Conservation (phyloP, 2,888 invertebrate species). For the Apodemia hepburni region DNA sequence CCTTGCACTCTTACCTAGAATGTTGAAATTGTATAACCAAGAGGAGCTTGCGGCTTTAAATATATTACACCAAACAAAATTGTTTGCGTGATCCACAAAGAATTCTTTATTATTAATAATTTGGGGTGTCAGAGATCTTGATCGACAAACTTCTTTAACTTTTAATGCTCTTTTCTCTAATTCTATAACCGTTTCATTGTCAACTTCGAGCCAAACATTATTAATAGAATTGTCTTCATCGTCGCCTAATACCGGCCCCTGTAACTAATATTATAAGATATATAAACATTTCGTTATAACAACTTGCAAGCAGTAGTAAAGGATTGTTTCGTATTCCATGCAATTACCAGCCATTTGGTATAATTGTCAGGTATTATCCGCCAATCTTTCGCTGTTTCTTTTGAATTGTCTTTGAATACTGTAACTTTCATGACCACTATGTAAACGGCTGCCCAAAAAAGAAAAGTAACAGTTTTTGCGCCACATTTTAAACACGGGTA, state of each 20-base stretch:
- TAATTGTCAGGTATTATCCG: conserved; percentile 67
- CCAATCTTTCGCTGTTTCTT: conserved; percentile 57
- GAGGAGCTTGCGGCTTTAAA: conserved; percentile 90
- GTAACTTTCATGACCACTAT: conserved; percentile 73
- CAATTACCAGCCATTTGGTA: conserved; percentile 64
- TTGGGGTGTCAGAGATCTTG: conserved; percentile 47
- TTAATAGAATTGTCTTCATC: conserved; percentile 46
- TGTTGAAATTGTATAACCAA: conserved; percentile 89
- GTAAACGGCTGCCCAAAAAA: conserved; percentile 70
- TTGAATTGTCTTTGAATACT: conserved; percentile 63
- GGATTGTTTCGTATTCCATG: not conserved
- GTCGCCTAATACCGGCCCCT: conserved; percentile 61
- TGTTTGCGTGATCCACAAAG: conserved; percentile 84
- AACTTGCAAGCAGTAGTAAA: no score
- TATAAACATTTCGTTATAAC: no score
- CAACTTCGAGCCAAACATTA: conserved; percentile 56
- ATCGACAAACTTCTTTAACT: conserved; percentile 72
- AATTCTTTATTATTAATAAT: conserved; percentile 86
- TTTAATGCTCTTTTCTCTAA: conserved; percentile 67
- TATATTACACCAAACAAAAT: conserved; percentile 87
- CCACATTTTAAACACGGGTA: conserved; percentile 65
- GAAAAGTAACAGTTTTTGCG: conserved; percentile 66
- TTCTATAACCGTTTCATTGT: conserved; percentile 62
- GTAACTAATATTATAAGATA: conserved; percentile 42
- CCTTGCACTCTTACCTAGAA: conserved; percentile 73